A percentile compares a stretch with the other conserved stretches of the same genome.
phyloP scores from a whole-genome alignment of 1,140 invertebrate genomes.

The Alviniconcha marisindica region DNA sequence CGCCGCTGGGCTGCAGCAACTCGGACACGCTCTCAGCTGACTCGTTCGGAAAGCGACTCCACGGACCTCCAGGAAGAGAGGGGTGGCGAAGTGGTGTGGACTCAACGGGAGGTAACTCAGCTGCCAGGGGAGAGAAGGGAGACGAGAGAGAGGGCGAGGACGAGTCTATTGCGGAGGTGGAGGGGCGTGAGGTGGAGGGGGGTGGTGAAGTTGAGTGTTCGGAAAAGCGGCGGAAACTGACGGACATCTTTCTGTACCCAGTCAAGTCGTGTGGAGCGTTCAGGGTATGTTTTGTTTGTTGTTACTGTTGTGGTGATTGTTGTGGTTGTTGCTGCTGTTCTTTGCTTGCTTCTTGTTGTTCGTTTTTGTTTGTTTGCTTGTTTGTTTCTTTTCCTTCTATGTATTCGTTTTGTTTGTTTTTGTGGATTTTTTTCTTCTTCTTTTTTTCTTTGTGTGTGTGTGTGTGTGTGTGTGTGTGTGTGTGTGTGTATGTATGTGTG shows the following conservation, averaged over 20 bases:
- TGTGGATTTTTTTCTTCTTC: too few relatives aligned
- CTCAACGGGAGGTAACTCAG: not conserved
- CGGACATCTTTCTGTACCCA: conserved; percentile 90
- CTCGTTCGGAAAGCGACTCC: too few relatives aligned
- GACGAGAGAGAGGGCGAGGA: not conserved
- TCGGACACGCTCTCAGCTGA: too few relatives aligned
- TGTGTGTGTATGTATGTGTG: not conserved
- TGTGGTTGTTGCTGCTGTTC: too few relatives aligned
- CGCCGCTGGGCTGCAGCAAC: not conserved
- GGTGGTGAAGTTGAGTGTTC: conserved; percentile 41
- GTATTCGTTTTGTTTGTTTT: too few relatives aligned
- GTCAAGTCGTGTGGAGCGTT: conserved; percentile 94
- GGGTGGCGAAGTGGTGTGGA: not conserved
- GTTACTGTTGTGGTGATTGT: not conserved
- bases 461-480: not conserved
- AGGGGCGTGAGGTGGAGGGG: not conserved
- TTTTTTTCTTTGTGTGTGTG: too few relatives aligned
- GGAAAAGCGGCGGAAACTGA: conserved; percentile 64
- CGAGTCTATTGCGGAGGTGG: not conserved
- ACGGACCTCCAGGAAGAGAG: not conserved
- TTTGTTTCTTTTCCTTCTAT: too few relatives aligned
- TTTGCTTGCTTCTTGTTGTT: too few relatives aligned
- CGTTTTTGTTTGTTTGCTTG: too few relatives aligned
- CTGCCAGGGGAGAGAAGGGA: not conserved
- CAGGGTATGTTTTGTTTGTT: conserved; percentile 76